Conservation (phyloP, 2,888 invertebrate species). For the Scaptomyza cyrtandrae region DNA sequence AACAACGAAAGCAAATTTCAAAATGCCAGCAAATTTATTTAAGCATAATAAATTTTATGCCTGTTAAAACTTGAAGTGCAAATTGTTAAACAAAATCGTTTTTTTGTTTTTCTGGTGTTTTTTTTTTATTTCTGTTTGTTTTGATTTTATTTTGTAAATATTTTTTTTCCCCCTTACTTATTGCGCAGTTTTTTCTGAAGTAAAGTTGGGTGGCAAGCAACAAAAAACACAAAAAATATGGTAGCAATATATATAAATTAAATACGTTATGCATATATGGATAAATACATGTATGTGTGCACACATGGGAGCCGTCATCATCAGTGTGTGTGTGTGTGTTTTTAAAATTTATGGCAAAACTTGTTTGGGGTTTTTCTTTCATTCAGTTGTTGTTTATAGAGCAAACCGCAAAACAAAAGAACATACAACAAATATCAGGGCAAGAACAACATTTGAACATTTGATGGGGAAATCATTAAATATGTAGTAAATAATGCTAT, state of each 20-base stretch:
- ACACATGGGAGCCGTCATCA: conserved; percentile 49
- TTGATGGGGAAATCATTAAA: conserved; percentile 22
- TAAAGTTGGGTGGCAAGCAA: too few species aligned
- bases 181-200: conserved; percentile 40
- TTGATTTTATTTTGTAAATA: background rate
- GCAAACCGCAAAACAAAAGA: background rate
- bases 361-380: conserved; percentile 27
- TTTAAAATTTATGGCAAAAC: conserved; percentile 59
- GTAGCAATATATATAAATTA: conserved; percentile 20
- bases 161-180: conserved; percentile 7
- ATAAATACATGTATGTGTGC: conserved; percentile 21
- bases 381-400: conserved; percentile 5
- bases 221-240: conserved; percentile 15
- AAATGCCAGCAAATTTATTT: conserved; percentile 44
- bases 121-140: background rate
- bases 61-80: conserved; percentile 50
- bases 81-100: conserved; percentile 46
- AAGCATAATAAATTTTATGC: conserved; percentile 54
- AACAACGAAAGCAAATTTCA: conserved; percentile 2
- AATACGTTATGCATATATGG: conserved; percentile 27
- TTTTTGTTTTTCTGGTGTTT: background rate
- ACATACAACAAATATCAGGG: conserved; percentile 4
- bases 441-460: conserved; percentile 5
- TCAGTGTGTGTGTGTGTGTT: conserved; percentile 26
- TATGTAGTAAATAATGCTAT: conserved; percentile 15